Conservation (phyloP, 1,140 invertebrate genomes). For the Drosophila varians region DNA sequence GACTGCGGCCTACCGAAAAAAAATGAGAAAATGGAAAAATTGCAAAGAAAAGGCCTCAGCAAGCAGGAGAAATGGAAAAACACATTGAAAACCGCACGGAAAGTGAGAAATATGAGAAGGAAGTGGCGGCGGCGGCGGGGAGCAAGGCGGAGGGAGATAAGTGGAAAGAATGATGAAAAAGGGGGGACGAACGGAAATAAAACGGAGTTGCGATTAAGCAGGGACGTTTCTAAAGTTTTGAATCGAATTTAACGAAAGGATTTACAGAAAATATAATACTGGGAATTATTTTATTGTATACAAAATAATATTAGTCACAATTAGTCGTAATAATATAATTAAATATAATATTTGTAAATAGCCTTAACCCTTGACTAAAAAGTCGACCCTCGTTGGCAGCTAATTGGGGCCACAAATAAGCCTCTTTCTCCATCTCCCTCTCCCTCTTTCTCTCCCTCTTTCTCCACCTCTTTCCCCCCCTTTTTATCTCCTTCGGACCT, state of each 20-base stretch:
- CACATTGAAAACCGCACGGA: constrained; percentile 46
- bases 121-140: constrained; percentile 1
- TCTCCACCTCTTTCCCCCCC: too few relatives aligned
- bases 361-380: too few relatives aligned
- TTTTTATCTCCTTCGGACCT: neutral
- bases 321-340: too few relatives aligned
- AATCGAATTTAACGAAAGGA: neutral
- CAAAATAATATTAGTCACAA: too few relatives aligned
- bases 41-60: constrained; percentile 3
- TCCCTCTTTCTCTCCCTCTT: neutral
- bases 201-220: constrained; percentile 1
- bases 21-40: neutral
- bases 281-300: neutral
- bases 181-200: constrained; percentile 10
- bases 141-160: neutral
- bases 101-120: constrained; percentile 40
- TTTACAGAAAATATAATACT: neutral
- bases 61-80: constrained; percentile 22
- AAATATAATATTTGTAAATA: too few relatives aligned
- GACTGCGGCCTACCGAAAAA: constrained; percentile 28
- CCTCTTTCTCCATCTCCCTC: constrained; percentile 3
- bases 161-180: neutral
- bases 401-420: constrained; percentile 37
- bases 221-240: constrained; percentile 16
- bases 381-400: constrained; percentile 11